phyloP scores from a whole-genome alignment of 2,113 vertebrate genomes.

The Malurus alboscapulatus region DNA sequence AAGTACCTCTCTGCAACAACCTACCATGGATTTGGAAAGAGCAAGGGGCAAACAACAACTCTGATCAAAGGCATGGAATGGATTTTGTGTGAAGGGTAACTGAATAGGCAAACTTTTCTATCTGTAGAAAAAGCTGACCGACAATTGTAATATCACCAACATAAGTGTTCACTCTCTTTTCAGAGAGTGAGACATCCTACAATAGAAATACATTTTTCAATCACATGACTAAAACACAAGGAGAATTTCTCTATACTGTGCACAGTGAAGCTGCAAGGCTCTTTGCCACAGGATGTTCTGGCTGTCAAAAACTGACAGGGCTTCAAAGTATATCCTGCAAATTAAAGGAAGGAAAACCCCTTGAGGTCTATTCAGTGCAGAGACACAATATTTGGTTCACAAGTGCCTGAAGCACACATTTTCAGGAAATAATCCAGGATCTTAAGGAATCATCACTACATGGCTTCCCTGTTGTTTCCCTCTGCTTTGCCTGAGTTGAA shows the following conservation, averaged over 20 bases:
- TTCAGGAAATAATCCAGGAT: background rate
- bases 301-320: background rate
- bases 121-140: background rate
- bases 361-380: background rate
- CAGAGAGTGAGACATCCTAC: background rate
- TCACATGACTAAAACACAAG: background rate
- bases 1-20: background rate
- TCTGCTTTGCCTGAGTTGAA: background rate
- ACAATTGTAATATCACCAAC: background rate
- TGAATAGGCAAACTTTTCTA: background rate
- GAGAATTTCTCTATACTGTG: background rate
- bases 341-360: background rate
- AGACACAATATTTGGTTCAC: background rate
- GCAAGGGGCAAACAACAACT: background rate
- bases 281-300: rapidly evolving
- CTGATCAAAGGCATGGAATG: background rate
- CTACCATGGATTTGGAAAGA: background rate
- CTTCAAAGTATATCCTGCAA: background rate
- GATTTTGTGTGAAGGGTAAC: background rate
- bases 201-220: background rate
- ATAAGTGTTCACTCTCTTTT: background rate
- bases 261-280: background rate
- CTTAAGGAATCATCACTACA: background rate
- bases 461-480: background rate
- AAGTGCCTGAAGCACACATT: background rate